Evolutionary conservation across 2,113 vertebrate genomes (phyloP), one percentile per base, ranked within the genome.

Genomic region (Dunckerocampus dactyliophorus): DNA sequence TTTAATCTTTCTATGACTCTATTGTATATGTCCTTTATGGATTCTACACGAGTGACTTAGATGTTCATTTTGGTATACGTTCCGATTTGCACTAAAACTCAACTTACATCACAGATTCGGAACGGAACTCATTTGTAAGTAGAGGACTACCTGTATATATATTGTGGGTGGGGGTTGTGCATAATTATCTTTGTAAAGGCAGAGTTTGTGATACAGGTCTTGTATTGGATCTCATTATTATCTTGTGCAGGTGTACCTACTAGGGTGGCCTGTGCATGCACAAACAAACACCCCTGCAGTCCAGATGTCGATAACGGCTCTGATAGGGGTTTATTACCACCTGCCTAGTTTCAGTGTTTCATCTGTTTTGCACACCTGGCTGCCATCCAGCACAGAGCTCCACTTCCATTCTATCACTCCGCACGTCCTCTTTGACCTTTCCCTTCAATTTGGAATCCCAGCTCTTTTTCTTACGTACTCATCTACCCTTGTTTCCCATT

Each of bases 351-450:
- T 72, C 63, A 53, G 64, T 47, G 53, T 65, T 67, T 72, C 67
- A 61, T 84, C 82, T 85, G 84, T 76, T 65, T 77, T 60, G 50
- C 63, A 77, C 82, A 87, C 80, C 79, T 84, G 81, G 65, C 69
- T 76, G 62, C 59, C 62, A 71, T 71, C 78, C 39, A 76, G 66
- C 65, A 69, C 59, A n/a, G 16, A 52, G 19, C 56, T 72, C 76
- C 63, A 43, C 74, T 64, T 39, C 42, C 37, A 58, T 69, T 53
- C 72, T 66, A 79, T 75, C 77, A 60, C 65, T 71, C 72, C 34
- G 39, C 3, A 39, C 63, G 68, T 82, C 79, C 83, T 84, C 48
- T 52, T 58, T 83, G 79, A 81, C 82, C 76, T 80, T 72, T 72
- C 31, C 54, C 59, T 78, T 61, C 61, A 20, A 58, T 24, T 57